A percentile compares a stretch with the other conserved stretches of the same genome.
These are phyloP conservation scores for Byasa hedistus DNA, from an alignment of 2,888 invertebrate genomes.

Conservation along the genomic window DNA sequence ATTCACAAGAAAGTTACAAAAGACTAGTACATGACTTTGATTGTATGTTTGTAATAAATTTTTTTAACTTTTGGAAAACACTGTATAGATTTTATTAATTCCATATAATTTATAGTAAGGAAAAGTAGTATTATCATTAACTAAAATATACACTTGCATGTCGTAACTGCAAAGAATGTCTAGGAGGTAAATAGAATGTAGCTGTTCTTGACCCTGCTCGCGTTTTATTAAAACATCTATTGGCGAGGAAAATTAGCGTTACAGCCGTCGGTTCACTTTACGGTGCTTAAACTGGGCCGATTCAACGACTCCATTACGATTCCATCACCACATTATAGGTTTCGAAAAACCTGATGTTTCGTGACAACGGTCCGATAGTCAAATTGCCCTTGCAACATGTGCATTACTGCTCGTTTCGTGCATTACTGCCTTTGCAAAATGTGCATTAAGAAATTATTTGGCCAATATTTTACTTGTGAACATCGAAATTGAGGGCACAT, in stretches of 20 bases:
- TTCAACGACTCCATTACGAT: slow-evolving; percentile 35
- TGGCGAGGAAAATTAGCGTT: slow-evolving; percentile 13
- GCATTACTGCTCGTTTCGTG: slow-evolving; percentile 19
- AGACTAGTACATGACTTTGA: too few relatives aligned
- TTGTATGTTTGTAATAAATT: too few relatives aligned
- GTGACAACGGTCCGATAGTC: slow-evolving; percentile 50
- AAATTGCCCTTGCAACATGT: slow-evolving; percentile 58
- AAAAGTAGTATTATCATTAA: too few relatives aligned
- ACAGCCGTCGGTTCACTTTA: slow-evolving; percentile 37
- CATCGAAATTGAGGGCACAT: slow-evolving; percentile 57
- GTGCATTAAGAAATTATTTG: slow-evolving; percentile 49
- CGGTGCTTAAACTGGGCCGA: slow-evolving; percentile 39
- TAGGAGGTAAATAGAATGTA: slow-evolving; percentile 20
- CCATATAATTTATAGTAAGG: too few relatives aligned
- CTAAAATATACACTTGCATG: slow-evolving; percentile 3
- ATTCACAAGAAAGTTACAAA: too few relatives aligned
- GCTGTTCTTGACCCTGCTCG: slow-evolving; percentile 21
- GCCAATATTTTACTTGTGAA: slow-evolving; percentile 44
- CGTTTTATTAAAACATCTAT: slow-evolving; percentile 8
- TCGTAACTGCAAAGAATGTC: slow-evolving; percentile 12
- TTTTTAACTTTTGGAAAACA: too few relatives aligned
- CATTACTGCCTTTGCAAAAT: slow-evolving; percentile 53
- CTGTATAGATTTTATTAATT: too few relatives aligned
- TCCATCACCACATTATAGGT: slow-evolving; percentile 33
- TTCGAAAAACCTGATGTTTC: slow-evolving; percentile 44